Conservation (phyloP, 2,888 invertebrate species). For the Apotomis betuletana region DNA sequence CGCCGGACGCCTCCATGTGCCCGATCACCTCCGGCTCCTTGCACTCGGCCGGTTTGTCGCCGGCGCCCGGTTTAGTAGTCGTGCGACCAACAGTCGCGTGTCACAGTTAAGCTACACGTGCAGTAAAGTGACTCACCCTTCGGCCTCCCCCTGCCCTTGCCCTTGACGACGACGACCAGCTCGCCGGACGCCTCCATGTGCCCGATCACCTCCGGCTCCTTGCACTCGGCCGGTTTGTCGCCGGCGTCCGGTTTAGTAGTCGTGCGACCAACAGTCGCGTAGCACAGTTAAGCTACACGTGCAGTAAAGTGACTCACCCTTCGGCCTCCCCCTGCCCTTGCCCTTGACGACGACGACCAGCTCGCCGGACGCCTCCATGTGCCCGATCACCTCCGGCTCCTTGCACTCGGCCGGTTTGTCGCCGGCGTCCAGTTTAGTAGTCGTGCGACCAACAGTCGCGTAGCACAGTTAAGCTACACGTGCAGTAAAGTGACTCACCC, state of each 20-base stretch:
- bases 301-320: conserved; percentile 55
- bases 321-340: conserved; percentile 82
- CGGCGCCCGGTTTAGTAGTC: too few relatives aligned
- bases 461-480: too few relatives aligned
- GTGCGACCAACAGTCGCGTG: too few relatives aligned
- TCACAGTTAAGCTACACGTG: too few relatives aligned
- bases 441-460: too few relatives aligned
- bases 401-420: conserved; percentile 53
- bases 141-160: conserved; percentile 82
- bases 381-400: conserved; percentile 85
- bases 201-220: conserved; percentile 85
- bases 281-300: too few relatives aligned
- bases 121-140: conserved; percentile 60
- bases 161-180: conserved; percentile 76
- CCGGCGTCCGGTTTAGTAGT: conserved; percentile 49
- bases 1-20: too few relatives aligned
- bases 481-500: too few relatives aligned
- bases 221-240: conserved; percentile 52
- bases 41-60: too few relatives aligned
- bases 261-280: too few relatives aligned
- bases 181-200: conserved; percentile 86
- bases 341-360: conserved; percentile 78
- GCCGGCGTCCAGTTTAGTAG: too few relatives aligned
- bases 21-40: too few relatives aligned
- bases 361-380: conserved; percentile 86